These are phyloP conservation scores for Sinocyclocheilus anophthalmus DNA, from an alignment of 2,113 vertebrate genomes.

Conservation along the genomic window DNA sequence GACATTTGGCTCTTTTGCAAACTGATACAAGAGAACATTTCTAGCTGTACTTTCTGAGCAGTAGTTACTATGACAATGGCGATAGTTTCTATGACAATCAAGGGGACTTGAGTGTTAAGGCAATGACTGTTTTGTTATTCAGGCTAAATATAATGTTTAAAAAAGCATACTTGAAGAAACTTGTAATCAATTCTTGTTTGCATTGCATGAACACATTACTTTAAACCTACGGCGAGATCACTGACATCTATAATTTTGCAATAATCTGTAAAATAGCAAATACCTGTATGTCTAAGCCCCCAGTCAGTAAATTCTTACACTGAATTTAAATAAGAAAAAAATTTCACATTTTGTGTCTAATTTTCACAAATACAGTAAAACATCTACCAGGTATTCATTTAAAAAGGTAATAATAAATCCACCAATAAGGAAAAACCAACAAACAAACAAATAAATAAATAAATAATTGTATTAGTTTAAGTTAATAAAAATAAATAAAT, in stretches of 20 bases:
- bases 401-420: too few relatives aligned
- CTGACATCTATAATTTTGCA: background rate
- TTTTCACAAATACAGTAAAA: background rate
- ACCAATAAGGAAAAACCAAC: too few relatives aligned
- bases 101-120: background rate
- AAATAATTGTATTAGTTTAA: too few relatives aligned
- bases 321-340: background rate
- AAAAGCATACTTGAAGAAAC: background rate
- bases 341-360: too few relatives aligned
- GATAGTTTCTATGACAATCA: constrained; percentile 39
- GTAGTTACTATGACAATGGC: constrained; percentile 40
- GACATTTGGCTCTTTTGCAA: background rate
- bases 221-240: background rate
- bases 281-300: too few relatives aligned
- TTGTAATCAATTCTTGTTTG: background rate
- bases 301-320: background rate
- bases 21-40: constrained; percentile 5
- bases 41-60: constrained; percentile 11
- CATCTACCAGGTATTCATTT: background rate
- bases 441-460: too few relatives aligned
- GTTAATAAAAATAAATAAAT: too few relatives aligned
- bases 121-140: background rate
- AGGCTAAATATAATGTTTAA: constrained; percentile 1
- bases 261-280: background rate
- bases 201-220: too few relatives aligned